Evolutionary conservation across 2,113 vertebrate genomes (phyloP), one percentile per base, ranked within the genome.

Genomic region (Phaetusa simplex): DNA sequence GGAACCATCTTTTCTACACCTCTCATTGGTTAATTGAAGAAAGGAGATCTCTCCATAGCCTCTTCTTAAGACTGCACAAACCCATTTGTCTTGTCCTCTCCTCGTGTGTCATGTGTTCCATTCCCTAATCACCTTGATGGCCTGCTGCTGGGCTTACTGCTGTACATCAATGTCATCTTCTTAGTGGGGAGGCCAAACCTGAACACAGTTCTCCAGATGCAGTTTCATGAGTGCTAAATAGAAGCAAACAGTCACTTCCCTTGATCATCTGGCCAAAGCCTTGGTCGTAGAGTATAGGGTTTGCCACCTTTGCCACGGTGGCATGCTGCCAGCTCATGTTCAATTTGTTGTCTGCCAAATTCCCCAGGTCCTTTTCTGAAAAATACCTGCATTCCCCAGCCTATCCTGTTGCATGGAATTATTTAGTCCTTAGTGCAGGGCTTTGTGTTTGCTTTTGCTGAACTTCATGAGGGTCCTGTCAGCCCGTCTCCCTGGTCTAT

Each of bases 291-390:
- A 36, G 15, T 38, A 56, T 47, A 24, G 10, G 36, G 6, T n/a
- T 0, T 1, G 19, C 47, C 3, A 2, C 5, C 30, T 55, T 53
- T 61, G 34, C 53, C 11, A 22, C 21, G 8, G 17, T n/a, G 61
- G 11, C 27, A 38, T 36, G 14, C 36, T 64, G 36, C n/a, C 45
- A 83, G 47, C 34, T 70, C 7, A 11, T 8, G 62, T 77, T 83
- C 64, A 30, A 13, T 71, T n/a, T 59, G 15, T 26, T 45, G 55
- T 62, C 58, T 23, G 19, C 32, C 10, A 70, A 78, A 50, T 50
- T 65, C 32, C 15, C 10, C 26, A 43, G 42, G 26, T 42, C 24
- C 30, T 81, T 67, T 72, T 69, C 40, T 47, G 27, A 85, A 85
- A 66, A 91, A 52, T 21, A 8, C 4, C 32, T n/a, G 23, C n/a